phyloP scores from a whole-genome alignment of 2,888 invertebrate species.

The Trisateles emortualis region DNA sequence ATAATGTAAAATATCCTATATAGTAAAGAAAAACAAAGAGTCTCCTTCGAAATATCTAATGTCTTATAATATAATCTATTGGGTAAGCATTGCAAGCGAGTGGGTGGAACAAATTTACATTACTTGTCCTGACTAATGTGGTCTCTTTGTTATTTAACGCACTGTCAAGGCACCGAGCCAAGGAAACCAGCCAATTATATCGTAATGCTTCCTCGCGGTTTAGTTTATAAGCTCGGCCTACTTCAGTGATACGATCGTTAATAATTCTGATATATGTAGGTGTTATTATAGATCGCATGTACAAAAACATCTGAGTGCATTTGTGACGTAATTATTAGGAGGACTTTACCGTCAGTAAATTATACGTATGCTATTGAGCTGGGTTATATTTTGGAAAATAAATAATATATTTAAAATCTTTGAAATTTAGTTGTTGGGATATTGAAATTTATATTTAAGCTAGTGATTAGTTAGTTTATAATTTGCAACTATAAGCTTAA shows the following conservation, averaged over 20 bases:
- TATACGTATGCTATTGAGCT: too few species aligned
- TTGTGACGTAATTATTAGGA: too few species aligned
- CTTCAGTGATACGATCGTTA: not conserved
- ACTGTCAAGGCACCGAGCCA: slow-evolving; percentile 75
- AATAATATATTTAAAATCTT: too few species aligned
- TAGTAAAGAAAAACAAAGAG: not conserved
- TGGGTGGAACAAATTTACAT: slow-evolving; percentile 72
- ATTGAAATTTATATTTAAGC: too few species aligned
- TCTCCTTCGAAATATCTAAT: not conserved
- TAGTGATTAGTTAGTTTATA: too few species aligned
- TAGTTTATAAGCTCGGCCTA: not conserved
- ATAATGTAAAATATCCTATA: too few species aligned
- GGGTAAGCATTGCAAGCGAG: slow-evolving; percentile 49
- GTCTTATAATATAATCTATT: slow-evolving; percentile 40
- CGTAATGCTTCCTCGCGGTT: slow-evolving; percentile 55
- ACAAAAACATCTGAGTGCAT: too few species aligned
- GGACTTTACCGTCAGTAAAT: too few species aligned
- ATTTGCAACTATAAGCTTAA: too few species aligned
- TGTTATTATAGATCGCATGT: not conserved
- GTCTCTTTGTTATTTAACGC: slow-evolving; percentile 71
- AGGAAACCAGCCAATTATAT: slow-evolving; percentile 64
- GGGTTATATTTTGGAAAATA: too few species aligned
- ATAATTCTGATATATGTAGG: not conserved
- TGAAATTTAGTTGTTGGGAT: too few species aligned
- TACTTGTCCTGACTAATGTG: slow-evolving; percentile 66